Conservation (phyloP, 2,113 vertebrate species). For the Mohoua ochrocephala region DNA sequence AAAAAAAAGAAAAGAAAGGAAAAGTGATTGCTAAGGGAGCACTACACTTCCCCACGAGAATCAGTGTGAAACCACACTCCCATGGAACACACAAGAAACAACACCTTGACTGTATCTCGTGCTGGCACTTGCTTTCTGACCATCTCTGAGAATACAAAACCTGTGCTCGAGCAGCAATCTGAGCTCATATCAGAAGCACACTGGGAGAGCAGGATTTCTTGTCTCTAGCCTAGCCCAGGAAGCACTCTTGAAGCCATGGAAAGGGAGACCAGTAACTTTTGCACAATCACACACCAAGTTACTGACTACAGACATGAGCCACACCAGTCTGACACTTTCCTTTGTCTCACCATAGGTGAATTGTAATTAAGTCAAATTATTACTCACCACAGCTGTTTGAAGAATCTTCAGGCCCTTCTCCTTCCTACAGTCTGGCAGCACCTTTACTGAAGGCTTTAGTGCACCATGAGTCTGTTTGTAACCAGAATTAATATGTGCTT, state of each 20-base stretch:
- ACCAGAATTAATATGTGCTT: background rate
- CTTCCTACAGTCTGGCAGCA: background rate
- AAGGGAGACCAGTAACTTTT: background rate
- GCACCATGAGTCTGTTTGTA: background rate
- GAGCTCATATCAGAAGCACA: background rate
- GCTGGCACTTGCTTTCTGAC: background rate
- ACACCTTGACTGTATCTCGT: background rate
- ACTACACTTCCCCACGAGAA: background rate
- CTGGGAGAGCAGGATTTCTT: background rate
- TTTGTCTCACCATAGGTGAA: background rate
- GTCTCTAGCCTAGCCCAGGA: background rate
- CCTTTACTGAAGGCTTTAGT: background rate
- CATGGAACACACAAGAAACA: background rate
- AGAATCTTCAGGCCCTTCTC: background rate
- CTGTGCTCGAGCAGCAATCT: accelerated
- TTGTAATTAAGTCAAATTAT: background rate
- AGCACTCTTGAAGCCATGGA: background rate
- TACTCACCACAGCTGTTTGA: background rate
- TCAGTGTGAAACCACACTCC: background rate
- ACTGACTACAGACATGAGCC: accelerated
- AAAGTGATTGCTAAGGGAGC: background rate
- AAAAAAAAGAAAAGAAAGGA: too few species aligned
- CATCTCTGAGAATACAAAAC: background rate
- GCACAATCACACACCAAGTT: background rate
- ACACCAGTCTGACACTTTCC: background rate